Base-by-base conservation (phyloP, 2,797 vertebrate species). In the Poecilia wingei region DNA sequence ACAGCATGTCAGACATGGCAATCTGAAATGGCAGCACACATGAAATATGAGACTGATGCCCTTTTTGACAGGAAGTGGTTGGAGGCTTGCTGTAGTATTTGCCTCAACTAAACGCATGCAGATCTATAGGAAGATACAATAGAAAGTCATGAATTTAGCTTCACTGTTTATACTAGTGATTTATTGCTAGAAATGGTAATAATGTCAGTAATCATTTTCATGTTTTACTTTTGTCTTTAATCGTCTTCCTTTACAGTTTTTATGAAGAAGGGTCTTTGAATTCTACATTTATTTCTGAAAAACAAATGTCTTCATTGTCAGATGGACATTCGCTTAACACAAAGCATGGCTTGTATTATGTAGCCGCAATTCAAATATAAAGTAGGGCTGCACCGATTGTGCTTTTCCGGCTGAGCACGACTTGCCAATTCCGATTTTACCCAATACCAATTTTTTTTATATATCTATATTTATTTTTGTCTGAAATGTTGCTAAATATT, bases 21-120 rank as follows among this genome's bases (percentile, higher is more conserved):
- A 7, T 3, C 20, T 4, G 1, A 46, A 39, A 43, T 46, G 36
- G 3, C 33, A 39, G 18, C 13, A 20, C 4, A 0, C 6, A 20
- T 73, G 49, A 81, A 84, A 75, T 33, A 9, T 22, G 64, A 46
- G 43, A 22, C 14, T 43, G 2, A 9, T 31, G 20, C 51, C 61
- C 57, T 14, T 59, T 82, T 69, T 57, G 41, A 86, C 71, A 83
- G 86, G 85, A 88, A 91, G 77, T 59, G 33, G 68, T 69, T 0
- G 4, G 22, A 69, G 64, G 18, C 3, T 12, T 41, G 36, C 2
- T 0, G 28, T 33, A 3, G 31, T 18, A 10, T 68, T 10, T 4
- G 4, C 9, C 9, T 25, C 25, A n/a, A 12, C 12, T 13, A 45
- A 28, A 46, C 14, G 43, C 61, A 81, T 91, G 33, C 72, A 92